These are phyloP conservation scores for Talpa occidentalis DNA, from an alignment of 2,113 vertebrate species.

Conservation along the genomic window DNA sequence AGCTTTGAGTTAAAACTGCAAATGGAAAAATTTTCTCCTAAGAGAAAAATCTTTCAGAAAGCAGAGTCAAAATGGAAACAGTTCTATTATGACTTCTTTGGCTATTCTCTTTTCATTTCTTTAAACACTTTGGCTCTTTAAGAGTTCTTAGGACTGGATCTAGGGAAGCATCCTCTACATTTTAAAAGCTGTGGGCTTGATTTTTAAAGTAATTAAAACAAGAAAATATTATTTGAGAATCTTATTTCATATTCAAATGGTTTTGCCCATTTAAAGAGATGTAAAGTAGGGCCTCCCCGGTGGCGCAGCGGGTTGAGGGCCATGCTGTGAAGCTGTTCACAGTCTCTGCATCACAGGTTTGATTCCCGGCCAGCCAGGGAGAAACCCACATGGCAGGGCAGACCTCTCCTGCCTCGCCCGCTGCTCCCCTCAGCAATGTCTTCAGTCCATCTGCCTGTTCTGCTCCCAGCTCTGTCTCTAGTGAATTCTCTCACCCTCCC, in stretches of 20 bases:
- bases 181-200: not conserved
- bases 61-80: not conserved
- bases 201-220: not conserved
- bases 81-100: not conserved
- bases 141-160: not conserved
- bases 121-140: not conserved
- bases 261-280: constrained; percentile 28
- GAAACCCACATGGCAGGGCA: too few species aligned
- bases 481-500: too few species aligned
- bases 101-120: constrained; percentile 7
- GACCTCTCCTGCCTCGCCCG: too few species aligned
- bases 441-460: too few species aligned
- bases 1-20: not conserved
- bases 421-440: too few species aligned
- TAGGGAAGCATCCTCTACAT: not conserved
- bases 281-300: constrained; percentile 34
- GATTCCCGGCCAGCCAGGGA: too few species aligned
- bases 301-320: too few species aligned
- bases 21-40: not conserved
- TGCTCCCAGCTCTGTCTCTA: too few species aligned
- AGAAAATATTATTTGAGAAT: not conserved
- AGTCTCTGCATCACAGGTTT: too few species aligned
- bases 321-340: too few species aligned
- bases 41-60: constrained; percentile 17
- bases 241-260: constrained; percentile 7